A percentile compares a stretch with the other conserved stretches of the same genome.
These are phyloP conservation scores for Pangasius krempfi DNA, from an alignment of 2,797 vertebrate species.

Conservation along the genomic window DNA sequence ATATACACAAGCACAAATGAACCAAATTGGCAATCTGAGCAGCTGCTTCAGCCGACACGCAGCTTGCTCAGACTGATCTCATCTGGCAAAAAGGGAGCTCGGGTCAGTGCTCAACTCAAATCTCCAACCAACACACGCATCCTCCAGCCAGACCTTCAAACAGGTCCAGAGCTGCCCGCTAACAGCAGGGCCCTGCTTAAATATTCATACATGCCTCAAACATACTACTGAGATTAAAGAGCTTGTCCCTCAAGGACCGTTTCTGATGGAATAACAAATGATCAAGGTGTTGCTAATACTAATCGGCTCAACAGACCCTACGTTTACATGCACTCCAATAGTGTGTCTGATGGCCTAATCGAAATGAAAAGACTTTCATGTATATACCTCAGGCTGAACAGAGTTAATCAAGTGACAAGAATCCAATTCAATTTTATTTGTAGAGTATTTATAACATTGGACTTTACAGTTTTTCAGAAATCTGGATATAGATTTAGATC, in stretches of 20 bases:
- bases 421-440: not conserved
- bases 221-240: slow-evolving; percentile 1
- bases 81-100: slow-evolving; percentile 25
- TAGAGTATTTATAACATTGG: not conserved
- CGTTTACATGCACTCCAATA: too few species aligned
- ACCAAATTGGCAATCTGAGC: slow-evolving; percentile 19
- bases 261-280: slow-evolving; percentile 5
- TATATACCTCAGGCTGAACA: not conserved
- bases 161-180: not conserved
- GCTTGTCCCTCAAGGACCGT: not conserved
- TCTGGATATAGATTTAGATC: not conserved
- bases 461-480: not conserved
- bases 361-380: not conserved
- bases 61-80: slow-evolving; percentile 33
- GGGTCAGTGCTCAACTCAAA: slow-evolving; percentile 1
- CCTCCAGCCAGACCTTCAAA: not conserved
- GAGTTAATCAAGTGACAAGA: not conserved
- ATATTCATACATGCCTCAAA: slow-evolving; percentile 1
- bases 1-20: not conserved
- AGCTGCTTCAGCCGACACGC: slow-evolving; percentile 38
- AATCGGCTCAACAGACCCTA: not conserved
- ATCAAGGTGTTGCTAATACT: not conserved
- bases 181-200: slow-evolving; percentile 16
- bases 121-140: not conserved
- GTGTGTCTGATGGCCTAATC: not conserved